Conservation (phyloP, 2,888 invertebrate species). For the Hedychridium roseum region DNA sequence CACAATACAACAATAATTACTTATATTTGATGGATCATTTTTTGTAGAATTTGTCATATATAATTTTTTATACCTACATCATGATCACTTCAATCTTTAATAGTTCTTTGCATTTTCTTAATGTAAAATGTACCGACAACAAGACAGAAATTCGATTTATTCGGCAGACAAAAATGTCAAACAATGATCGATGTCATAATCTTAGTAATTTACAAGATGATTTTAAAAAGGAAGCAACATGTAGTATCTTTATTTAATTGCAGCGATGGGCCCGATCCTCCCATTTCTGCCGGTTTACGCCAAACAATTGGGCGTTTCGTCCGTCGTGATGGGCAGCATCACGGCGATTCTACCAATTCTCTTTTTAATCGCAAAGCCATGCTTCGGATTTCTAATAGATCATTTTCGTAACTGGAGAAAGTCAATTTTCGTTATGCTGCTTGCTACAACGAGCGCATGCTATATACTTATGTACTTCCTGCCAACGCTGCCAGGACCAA, state of each 20-base stretch:
- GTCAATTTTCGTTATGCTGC: constrained; percentile 74
- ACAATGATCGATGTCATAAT: no score
- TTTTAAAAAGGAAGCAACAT: no score
- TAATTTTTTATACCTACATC: no score
- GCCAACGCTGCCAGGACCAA: constrained; percentile 58
- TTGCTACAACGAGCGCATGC: constrained; percentile 72
- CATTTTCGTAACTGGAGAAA: constrained; percentile 76
- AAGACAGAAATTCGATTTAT: no score
- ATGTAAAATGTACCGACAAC: no score
- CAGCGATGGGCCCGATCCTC: constrained; percentile 82
- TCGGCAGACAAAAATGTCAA: no score
- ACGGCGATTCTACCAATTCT: constrained; percentile 79
- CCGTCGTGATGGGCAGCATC: constrained; percentile 79
- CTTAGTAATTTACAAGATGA: not conserved
- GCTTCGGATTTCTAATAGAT: constrained; percentile 79
- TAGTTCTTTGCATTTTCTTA: no score
- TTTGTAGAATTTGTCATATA: no score
- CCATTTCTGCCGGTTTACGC: constrained; percentile 83
- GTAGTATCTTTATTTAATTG: constrained; percentile 49
- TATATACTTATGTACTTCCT: constrained; percentile 78
- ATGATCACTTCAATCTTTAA: no score
- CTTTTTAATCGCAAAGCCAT: constrained; percentile 79
- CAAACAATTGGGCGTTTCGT: constrained; percentile 78
- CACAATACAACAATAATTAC: no score
- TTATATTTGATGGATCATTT: no score